A percentile compares a stretch with the other conserved stretches of the same genome.
Conservation (phyloP, 2,113 vertebrate species). For the Mellivora capensis region DNA sequence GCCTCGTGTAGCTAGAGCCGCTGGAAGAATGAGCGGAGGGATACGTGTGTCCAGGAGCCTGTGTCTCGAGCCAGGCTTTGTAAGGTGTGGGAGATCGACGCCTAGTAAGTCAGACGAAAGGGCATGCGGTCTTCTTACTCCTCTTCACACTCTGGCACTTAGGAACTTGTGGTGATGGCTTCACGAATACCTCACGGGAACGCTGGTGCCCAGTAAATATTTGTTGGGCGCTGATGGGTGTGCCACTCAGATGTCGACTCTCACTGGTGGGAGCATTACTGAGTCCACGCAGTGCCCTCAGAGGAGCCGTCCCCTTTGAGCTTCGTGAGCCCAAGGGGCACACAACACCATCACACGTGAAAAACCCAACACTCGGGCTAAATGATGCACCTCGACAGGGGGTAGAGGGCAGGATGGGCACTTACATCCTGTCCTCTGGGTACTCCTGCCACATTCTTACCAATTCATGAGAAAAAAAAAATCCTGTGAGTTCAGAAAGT, state of each 20-base stretch:
- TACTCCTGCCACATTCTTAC: no score
- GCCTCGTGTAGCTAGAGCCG: background rate
- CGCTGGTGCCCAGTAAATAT: background rate
- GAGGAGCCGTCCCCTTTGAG: background rate
- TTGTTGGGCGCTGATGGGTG: fast-evolving
- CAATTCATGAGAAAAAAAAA: background rate
- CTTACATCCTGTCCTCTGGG: background rate
- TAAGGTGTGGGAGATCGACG: fast-evolving
- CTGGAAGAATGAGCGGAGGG: background rate
- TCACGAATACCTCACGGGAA: fast-evolving
- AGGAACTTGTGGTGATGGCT: background rate
- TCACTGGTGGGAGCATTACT: fast-evolving
- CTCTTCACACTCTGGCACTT: background rate
- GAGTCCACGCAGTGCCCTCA: background rate
- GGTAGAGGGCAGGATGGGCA: background rate
- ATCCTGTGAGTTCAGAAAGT: background rate
- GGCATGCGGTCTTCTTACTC: fast-evolving
- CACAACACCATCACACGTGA: background rate
- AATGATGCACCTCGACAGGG: fast-evolving
- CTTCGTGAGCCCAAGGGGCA: background rate
- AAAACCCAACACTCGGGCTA: background rate
- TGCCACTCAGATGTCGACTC: background rate
- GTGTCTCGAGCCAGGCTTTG: background rate
- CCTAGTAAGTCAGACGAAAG: background rate
- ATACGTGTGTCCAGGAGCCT: background rate